A percentile compares a stretch with the other conserved stretches of the same genome.
Conservation (phyloP, 2,888 invertebrate genomes). For the Unio delphinus region DNA sequence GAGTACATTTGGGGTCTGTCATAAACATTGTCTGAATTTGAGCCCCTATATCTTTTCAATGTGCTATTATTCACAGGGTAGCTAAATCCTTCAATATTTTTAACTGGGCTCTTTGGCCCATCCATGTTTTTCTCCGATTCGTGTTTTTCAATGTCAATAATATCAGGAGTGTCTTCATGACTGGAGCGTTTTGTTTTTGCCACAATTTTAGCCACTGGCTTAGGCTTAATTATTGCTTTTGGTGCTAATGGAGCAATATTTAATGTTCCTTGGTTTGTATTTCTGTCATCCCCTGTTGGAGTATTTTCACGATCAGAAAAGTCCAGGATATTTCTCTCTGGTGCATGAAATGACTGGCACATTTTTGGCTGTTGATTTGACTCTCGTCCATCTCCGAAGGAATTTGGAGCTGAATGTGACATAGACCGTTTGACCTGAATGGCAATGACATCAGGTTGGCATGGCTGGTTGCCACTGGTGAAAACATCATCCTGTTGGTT, state of each 20-base stretch:
- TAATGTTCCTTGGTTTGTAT: conserved; percentile 20
- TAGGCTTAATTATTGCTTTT: conserved; percentile 82
- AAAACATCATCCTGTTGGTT: conserved; percentile 34
- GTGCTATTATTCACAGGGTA: conserved; percentile 37
- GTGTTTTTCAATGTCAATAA: conserved; percentile 55
- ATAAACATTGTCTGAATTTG: conserved; percentile 54
- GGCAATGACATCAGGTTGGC: conserved; percentile 72
- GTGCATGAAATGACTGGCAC: conserved; percentile 74
- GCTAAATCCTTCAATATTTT: conserved; percentile 36
- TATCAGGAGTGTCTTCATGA: conserved; percentile 58
- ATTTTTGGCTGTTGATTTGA: conserved; percentile 73
- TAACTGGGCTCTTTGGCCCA: conserved; percentile 42
- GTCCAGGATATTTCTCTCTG: conserved; percentile 70
- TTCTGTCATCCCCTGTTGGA: conserved; percentile 43
- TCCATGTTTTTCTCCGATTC: conserved; percentile 54
- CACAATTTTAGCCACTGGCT: conserved; percentile 64
- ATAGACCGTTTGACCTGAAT: conserved; percentile 67
- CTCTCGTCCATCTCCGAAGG: conserved; percentile 35
- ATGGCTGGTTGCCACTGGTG: conserved; percentile 38
- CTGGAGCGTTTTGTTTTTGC: conserved; percentile 61
- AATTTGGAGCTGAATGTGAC: conserved; percentile 39
- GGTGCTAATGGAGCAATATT: conserved; percentile 80
- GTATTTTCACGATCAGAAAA: conserved; percentile 45
- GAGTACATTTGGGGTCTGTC: conserved; percentile 51
- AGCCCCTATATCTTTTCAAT: conserved; percentile 20